phyloP scores from a whole-genome alignment of 2,888 invertebrate genomes.

The Neoitamus cyanurus region DNA sequence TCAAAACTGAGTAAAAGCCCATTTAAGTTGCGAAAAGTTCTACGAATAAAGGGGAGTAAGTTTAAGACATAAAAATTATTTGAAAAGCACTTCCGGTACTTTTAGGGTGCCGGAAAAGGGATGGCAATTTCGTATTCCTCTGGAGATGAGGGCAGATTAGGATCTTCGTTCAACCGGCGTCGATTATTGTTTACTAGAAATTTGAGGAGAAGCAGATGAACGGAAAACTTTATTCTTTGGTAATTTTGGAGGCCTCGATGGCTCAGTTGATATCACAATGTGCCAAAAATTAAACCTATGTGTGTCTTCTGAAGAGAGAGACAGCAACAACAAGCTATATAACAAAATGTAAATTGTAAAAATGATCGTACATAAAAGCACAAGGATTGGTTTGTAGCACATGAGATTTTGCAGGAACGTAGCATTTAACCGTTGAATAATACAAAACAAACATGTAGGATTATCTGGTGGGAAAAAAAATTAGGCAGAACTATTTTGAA shows the following conservation, averaged over 20 bases:
- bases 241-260: background rate
- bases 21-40: conserved; percentile 4
- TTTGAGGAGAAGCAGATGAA: background rate
- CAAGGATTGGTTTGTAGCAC: no score
- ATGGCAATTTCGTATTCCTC: background rate
- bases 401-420: no score
- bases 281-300: no score
- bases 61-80: conserved; percentile 21
- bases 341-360: no score
- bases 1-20: conserved; percentile 22
- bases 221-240: background rate
- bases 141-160: background rate
- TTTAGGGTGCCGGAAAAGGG: background rate
- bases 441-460: no score
- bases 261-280: background rate
- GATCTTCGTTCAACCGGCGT: background rate
- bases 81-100: background rate
- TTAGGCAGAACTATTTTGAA: no score
- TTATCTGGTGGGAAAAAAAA: no score
- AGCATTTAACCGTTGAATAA: no score
- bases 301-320: no score
- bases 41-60: background rate
- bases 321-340: no score
- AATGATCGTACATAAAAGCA: no score
- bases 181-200: background rate